A percentile compares a stretch with the other conserved stretches of the same genome.
Conservation (phyloP, 2,113 vertebrate genomes). For the Meriones unguiculatus region DNA sequence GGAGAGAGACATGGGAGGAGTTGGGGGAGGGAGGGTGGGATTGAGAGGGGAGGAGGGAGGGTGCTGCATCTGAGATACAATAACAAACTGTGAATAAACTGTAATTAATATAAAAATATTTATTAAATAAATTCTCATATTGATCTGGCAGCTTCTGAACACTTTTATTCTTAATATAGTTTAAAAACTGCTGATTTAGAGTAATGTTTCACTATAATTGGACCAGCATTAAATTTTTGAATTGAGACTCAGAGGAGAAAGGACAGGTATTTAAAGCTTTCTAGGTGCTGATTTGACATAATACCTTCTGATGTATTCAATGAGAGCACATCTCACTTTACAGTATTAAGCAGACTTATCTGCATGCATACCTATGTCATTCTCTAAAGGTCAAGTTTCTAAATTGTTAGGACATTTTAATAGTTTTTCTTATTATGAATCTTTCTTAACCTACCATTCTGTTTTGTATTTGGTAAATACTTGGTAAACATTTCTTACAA, state of each 20-base stretch:
- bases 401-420: background rate
- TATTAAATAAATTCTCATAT: background rate
- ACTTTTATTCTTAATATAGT: background rate
- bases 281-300: background rate
- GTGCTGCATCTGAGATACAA: too few species aligned
- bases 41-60: too few species aligned
- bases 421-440: background rate
- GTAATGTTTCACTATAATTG: background rate
- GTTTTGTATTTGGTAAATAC: background rate
- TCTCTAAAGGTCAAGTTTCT: background rate
- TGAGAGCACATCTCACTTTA: background rate
- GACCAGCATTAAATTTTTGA: background rate
- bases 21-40: too few species aligned
- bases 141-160: background rate
- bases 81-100: too few species aligned
- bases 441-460: background rate
- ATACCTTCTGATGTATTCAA: background rate
- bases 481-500: background rate
- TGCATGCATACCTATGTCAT: too few species aligned
- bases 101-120: too few species aligned
- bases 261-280: background rate
- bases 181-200: constrained; percentile 2
- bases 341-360: background rate
- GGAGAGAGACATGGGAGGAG: too few species aligned
- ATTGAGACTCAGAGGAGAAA: background rate